Percentiles rank a stretch among this genome's conserved stretches.
phyloP scores from a whole-genome alignment of 1,140 invertebrate genomes.

The Archegozetes longisetosus region DNA sequence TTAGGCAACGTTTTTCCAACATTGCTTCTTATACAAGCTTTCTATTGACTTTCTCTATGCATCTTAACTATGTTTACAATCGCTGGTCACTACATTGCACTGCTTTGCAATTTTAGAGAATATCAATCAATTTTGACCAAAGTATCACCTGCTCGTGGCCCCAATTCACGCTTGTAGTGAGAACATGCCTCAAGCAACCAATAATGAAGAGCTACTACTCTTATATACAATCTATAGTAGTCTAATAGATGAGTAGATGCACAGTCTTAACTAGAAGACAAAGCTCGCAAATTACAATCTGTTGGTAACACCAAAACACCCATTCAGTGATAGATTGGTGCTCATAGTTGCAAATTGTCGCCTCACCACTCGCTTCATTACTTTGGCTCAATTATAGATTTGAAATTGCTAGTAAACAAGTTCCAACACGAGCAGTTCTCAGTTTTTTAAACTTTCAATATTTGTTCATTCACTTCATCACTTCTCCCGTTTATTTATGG shows the following conservation, averaged over 20 bases:
- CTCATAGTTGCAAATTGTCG: background rate
- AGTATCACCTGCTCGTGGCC: background rate
- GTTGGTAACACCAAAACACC: background rate
- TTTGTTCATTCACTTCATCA: no score
- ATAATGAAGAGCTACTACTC: background rate
- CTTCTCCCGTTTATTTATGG: no score
- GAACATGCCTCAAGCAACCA: background rate
- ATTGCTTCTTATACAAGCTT: background rate
- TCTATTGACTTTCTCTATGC: background rate
- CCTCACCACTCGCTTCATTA: no score
- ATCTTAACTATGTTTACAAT: background rate
- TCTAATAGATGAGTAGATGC: no score
- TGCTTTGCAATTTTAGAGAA: background rate
- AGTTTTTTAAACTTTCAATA: no score
- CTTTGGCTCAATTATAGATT: no score
- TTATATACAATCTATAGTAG: background rate
- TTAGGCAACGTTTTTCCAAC: background rate
- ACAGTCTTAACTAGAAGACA: background rate
- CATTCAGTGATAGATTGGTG: background rate
- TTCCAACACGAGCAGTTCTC: no score
- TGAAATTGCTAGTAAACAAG: no score
- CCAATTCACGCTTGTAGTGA: background rate
- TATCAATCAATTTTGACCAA: background rate
- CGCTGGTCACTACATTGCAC: background rate
- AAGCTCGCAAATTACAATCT: background rate